Percentiles rank a stretch among this genome's conserved stretches.
Conservation (phyloP, 2,888 invertebrate species). For the Polymixis lichenea region DNA sequence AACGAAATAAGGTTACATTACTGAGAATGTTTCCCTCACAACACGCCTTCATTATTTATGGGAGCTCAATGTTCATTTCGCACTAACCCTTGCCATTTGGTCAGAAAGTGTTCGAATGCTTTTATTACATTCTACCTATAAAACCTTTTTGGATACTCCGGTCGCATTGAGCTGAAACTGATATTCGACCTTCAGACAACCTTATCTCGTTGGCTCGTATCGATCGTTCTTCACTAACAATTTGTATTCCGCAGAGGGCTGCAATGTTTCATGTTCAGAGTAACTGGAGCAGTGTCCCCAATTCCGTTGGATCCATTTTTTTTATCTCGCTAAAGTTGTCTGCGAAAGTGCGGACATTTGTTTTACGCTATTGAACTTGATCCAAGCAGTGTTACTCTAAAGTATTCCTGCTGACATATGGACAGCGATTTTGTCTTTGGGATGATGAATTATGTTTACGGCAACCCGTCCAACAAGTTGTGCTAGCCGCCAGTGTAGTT, state of each 20-base stretch:
- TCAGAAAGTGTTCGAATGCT: slow-evolving; percentile 19
- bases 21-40: slow-evolving; percentile 9
- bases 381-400: neutral
- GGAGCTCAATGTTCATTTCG: slow-evolving; percentile 8
- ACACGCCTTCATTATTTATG: slow-evolving; percentile 8
- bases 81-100: slow-evolving; percentile 21
- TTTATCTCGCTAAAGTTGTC: slow-evolving; percentile 7
- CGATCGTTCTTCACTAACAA: slow-evolving; percentile 54
- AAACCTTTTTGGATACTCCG: slow-evolving; percentile 27
- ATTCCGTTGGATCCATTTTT: slow-evolving; percentile 18
- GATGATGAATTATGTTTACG: neutral
- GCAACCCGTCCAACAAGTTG: neutral
- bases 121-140: slow-evolving; percentile 26
- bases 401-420: neutral
- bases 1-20: slow-evolving; percentile 14
- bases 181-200: slow-evolving; percentile 65
- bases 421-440: neutral
- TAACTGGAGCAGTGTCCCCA: slow-evolving; percentile 29
- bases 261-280: slow-evolving; percentile 40
- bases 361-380: slow-evolving; percentile 9
- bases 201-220: slow-evolving; percentile 61
- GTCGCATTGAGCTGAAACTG: slow-evolving; percentile 36
- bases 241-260: slow-evolving; percentile 60
- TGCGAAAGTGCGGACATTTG: neutral
- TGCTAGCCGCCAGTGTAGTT: neutral